Conservation (phyloP, 2,888 invertebrate species). For the Strigamia crassipes region DNA sequence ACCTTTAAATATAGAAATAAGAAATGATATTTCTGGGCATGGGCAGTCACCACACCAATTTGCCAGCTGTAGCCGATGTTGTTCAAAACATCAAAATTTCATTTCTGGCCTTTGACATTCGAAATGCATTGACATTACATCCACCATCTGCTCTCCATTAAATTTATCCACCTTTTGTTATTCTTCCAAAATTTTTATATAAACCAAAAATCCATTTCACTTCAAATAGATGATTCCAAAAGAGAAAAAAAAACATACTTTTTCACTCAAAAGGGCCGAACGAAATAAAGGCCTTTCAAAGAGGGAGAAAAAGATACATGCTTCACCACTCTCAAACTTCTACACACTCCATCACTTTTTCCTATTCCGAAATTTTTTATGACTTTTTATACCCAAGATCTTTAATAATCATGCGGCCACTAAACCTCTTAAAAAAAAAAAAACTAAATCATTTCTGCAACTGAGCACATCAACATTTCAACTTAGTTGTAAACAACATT, state of each 20-base stretch:
- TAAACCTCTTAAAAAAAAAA: neutral
- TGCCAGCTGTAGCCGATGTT: conserved; percentile 4
- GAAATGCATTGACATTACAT: conserved; percentile 17
- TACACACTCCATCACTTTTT: conserved; percentile 1
- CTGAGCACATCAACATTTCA: conserved; percentile 21
- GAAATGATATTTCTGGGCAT: neutral
- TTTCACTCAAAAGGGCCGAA: conserved; percentile 19
- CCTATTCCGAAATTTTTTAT: neutral
- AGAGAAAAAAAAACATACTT: conserved; percentile 11
- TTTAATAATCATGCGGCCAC: neutral
- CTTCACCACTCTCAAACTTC: conserved; percentile 29
- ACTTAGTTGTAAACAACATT: conserved; percentile 34
- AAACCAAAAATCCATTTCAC: conserved; percentile 5
- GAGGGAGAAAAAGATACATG: conserved; percentile 27
- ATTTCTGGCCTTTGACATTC: conserved; percentile 29
- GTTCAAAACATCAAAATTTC: conserved; percentile 28
- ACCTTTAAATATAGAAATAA: neutral
- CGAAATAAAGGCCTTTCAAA: conserved; percentile 35
- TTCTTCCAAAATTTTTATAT: conserved; percentile 2
- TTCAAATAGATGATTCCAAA: neutral
- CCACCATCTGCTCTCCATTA: conserved; percentile 17
- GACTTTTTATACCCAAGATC: conserved; percentile 5
- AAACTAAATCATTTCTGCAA: neutral
- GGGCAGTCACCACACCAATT: neutral
- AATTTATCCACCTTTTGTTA: conserved; percentile 33